Conservation (phyloP, 2,113 vertebrate genomes). For the Bos indicus region DNA sequence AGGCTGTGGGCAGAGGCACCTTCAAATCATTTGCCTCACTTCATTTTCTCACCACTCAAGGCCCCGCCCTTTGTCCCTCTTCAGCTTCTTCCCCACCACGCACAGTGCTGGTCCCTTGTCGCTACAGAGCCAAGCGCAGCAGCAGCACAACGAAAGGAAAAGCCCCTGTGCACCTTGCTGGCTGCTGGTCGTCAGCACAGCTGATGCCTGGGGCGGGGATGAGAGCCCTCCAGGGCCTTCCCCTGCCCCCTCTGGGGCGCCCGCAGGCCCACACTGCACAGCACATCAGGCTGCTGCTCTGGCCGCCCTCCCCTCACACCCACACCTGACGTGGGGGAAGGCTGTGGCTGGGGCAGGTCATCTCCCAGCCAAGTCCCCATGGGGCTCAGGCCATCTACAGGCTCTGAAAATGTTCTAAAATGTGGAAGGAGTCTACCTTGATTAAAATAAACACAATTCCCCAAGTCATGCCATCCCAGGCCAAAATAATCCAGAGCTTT, state of each 20-base stretch:
- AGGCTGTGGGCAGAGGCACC: not conserved
- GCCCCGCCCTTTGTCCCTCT: not conserved
- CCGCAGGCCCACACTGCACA: rapidly evolving
- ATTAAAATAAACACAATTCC: not conserved
- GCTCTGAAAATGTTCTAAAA: not conserved
- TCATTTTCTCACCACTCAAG: not conserved
- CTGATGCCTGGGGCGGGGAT: rapidly evolving
- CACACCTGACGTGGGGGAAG: not conserved
- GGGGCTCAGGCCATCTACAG: not conserved
- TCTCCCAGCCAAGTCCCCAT: not conserved
- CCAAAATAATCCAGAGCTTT: not conserved
- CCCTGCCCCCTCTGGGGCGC: not conserved
- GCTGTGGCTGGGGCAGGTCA: not conserved
- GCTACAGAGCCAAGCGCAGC: not conserved
- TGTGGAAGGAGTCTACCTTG: not conserved
- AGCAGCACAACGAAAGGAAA: not conserved
- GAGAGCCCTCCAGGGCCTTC: not conserved
- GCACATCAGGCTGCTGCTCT: not conserved
- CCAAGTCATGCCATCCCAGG: not conserved
- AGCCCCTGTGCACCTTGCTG: rapidly evolving
- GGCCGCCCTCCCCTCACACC: not conserved
- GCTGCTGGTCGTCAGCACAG: rapidly evolving
- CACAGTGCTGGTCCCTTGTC: not conserved
- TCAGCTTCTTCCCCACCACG: too few species aligned
- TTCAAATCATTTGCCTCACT: not conserved